A percentile compares a stretch with the other conserved stretches of the same genome.
These are phyloP conservation scores for Turritopsis dohrnii DNA, from an alignment of 30 jellyfish, hydroid and myxozoan species.

Conservation along the genomic window DNA sequence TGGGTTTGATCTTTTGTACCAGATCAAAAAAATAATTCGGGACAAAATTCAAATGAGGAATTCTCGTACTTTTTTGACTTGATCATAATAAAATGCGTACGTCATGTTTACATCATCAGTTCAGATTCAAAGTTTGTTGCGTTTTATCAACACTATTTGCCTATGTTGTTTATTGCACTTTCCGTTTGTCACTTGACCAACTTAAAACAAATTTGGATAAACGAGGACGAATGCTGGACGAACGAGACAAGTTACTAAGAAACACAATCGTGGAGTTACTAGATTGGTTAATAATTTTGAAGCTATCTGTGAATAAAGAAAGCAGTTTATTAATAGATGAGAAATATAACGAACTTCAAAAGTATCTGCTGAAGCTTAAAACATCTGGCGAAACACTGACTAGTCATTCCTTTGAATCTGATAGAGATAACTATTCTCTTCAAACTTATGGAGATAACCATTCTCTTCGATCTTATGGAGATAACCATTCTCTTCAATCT, in stretches of 20 bases:
- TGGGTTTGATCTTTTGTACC: background rate
- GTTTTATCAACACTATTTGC: background rate
- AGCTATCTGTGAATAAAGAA: background rate
- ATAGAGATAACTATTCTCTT: too few relatives aligned
- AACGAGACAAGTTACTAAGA: background rate
- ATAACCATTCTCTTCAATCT: background rate
- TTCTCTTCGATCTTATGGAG: background rate
- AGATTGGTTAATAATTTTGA: background rate
- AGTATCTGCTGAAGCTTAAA: background rate
- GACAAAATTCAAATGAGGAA: background rate
- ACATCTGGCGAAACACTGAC: background rate
- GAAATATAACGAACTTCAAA: constrained; percentile 1
- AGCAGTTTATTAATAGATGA: background rate
- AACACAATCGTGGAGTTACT: background rate
- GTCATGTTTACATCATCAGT: background rate
- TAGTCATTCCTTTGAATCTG: too few relatives aligned
- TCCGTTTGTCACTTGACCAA: background rate
- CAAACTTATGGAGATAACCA: background rate
- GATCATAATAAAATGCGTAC: background rate
- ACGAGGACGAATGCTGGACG: background rate
- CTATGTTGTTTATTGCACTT: background rate
- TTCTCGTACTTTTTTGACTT: background rate
- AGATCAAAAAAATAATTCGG: background rate
- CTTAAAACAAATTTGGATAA: background rate
- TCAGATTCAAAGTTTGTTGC: background rate